phyloP scores from a whole-genome alignment of 2,888 invertebrate genomes.

The Steinernema scapterisci region DNA sequence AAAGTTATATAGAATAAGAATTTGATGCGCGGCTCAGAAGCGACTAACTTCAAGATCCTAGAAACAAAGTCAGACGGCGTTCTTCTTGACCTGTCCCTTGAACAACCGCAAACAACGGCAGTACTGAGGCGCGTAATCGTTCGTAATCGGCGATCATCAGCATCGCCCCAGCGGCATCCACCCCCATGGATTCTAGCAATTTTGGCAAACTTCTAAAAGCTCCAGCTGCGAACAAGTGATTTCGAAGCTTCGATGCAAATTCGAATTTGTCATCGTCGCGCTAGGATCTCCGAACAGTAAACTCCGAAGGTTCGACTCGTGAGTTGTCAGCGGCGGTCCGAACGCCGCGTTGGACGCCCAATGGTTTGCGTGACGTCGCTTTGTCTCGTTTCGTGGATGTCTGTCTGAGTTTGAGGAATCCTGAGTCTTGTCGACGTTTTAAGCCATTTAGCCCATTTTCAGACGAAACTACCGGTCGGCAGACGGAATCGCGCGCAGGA shows the following conservation, averaged over 20 bases:
- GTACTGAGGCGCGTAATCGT: no score
- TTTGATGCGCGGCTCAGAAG: no score
- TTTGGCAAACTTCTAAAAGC: no score
- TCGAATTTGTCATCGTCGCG: slow-evolving; percentile 22
- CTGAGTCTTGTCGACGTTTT: not conserved
- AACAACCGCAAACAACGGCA: no score
- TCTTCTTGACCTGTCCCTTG: no score
- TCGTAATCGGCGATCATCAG: no score
- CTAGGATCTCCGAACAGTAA: not conserved
- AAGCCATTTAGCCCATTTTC: not conserved
- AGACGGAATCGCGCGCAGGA: not conserved
- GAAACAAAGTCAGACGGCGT: no score
- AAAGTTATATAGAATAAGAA: no score
- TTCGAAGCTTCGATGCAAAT: not conserved
- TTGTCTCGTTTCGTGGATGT: not conserved
- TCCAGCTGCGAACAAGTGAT: no score
- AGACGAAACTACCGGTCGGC: not conserved
- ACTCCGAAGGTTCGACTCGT: not conserved
- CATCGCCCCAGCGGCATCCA: no score
- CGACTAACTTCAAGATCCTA: no score
- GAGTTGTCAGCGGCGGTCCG: slow-evolving; percentile 12
- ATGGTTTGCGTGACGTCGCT: not conserved
- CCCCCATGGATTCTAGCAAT: no score
- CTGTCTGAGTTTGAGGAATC: not conserved
- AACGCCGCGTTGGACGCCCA: not conserved